Percentiles rank a stretch among this genome's conserved stretches.
phyloP scores from a whole-genome alignment of 2,888 invertebrate species.

The Zootermopsis nevadensis region DNA sequence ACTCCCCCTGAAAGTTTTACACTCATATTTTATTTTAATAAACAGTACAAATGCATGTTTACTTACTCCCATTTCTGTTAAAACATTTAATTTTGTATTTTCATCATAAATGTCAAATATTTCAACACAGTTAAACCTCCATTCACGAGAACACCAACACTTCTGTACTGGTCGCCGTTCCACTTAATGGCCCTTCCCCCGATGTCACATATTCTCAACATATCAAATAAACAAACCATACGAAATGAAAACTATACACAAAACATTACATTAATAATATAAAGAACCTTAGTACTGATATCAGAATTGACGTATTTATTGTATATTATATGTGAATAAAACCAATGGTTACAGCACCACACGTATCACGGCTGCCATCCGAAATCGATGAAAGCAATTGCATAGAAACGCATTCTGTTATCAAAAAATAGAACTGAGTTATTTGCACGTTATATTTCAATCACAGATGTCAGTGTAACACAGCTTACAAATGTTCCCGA shows the following conservation, averaged over 20 bases:
- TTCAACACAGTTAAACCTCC: slow-evolving; percentile 25
- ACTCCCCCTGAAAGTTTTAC: not conserved
- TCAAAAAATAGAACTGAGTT: not conserved
- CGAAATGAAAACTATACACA: not conserved
- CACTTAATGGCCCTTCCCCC: slow-evolving; percentile 31
- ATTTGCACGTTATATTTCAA: not conserved
- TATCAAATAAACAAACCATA: not conserved
- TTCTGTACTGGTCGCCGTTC: slow-evolving; percentile 37
- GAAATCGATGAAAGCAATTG: not conserved
- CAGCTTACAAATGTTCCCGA: no score
- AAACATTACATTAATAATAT: not conserved
- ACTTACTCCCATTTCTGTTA: slow-evolving; percentile 42
- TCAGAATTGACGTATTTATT: not conserved
- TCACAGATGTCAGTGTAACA: not conserved
- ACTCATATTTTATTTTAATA: not conserved
- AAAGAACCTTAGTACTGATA: not conserved
- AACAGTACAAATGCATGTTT: not conserved
- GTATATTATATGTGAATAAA: not conserved
- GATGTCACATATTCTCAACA: slow-evolving; percentile 9
- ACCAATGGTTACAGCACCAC: not conserved
- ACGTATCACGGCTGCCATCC: not conserved
- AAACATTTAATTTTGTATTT: slow-evolving; percentile 22
- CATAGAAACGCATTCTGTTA: not conserved
- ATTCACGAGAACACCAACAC: slow-evolving; percentile 41
- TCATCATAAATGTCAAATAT: slow-evolving; percentile 39